A percentile compares a stretch with the other conserved stretches of the same genome.
Evolutionary conservation across 2,113 vertebrate genomes (phyloP).

Genomic region (Microcebus griseorufus): DNA sequence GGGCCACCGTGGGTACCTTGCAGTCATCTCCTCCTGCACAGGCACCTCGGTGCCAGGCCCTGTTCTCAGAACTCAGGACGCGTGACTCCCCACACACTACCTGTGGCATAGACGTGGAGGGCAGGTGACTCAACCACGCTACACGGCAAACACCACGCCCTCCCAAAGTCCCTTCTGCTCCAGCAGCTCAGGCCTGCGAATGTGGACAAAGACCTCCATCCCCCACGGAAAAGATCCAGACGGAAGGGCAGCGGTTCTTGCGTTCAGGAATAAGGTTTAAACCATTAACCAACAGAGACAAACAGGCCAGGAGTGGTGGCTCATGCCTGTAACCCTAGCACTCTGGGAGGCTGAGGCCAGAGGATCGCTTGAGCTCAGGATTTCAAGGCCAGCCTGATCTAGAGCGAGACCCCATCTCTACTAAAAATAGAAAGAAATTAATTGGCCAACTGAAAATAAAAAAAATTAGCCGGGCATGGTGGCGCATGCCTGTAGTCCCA

Average conservation of each 20-base stretch:
- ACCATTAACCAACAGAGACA: fast-evolving
- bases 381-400: too few species aligned
- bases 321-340: too few species aligned
- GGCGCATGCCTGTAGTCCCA: too few species aligned
- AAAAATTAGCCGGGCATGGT: too few species aligned
- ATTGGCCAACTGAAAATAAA: too few species aligned
- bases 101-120: neutral
- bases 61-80: neutral
- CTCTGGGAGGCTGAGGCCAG: too few species aligned
- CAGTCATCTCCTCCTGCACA: too few species aligned
- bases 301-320: neutral
- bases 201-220: neutral
- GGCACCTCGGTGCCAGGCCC: too few species aligned
- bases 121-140: neutral
- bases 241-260: neutral
- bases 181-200: neutral
- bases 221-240: neutral
- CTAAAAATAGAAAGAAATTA: too few species aligned
- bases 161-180: neutral
- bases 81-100: too few species aligned
- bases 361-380: too few species aligned
- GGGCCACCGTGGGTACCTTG: fast-evolving
- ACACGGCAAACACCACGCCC: neutral
- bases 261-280: neutral
- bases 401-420: too few species aligned